Percentiles rank a stretch among this genome's conserved stretches.
These are phyloP conservation scores for Neoitamus cyanurus DNA, from an alignment of 2,888 invertebrate species.

Conservation along the genomic window DNA sequence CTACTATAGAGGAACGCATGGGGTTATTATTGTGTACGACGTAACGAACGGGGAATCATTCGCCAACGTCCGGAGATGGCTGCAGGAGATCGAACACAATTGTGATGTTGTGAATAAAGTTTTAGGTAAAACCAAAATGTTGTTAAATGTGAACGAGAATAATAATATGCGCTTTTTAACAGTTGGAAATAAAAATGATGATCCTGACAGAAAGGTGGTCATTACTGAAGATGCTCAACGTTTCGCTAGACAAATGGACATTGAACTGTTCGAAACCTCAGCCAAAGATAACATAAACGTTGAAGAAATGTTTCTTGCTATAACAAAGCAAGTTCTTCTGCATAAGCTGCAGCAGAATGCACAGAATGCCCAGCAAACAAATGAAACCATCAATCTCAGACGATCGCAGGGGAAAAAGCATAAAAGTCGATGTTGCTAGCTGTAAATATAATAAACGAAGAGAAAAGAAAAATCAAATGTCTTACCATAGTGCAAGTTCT, in stretches of 20 bases:
- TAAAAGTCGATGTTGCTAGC: slow-evolving; percentile 64
- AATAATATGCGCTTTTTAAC: slow-evolving; percentile 58
- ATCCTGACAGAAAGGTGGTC: slow-evolving; percentile 94
- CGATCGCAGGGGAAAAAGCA: slow-evolving; percentile 60
- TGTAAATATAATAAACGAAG: slow-evolving; percentile 49
- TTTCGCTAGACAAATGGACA: slow-evolving; percentile 97
- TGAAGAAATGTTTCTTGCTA: slow-evolving; percentile 90
- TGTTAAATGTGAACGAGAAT: not conserved
- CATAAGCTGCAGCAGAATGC: slow-evolving; percentile 64
- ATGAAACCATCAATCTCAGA: slow-evolving; percentile 63
- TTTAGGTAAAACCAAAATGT: slow-evolving; percentile 74
- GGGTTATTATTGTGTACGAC: slow-evolving; percentile 99
- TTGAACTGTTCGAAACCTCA: slow-evolving; percentile 97
- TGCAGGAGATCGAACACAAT: slow-evolving; percentile 99
- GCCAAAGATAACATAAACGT: slow-evolving; percentile 99
- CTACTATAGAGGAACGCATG: slow-evolving; percentile 98
- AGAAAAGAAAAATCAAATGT: slow-evolving; percentile 47
- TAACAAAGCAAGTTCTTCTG: slow-evolving; percentile 69
- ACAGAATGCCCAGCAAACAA: slow-evolving; percentile 62
- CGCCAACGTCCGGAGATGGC: slow-evolving; percentile 98
- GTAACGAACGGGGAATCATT: slow-evolving; percentile 99
- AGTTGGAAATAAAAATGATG: slow-evolving; percentile 98
- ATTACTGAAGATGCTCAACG: slow-evolving; percentile 96
- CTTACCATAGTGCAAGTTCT: slow-evolving; percentile 46
- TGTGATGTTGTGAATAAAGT: slow-evolving; percentile 99